Percentiles rank a stretch among this genome's conserved stretches.
phyloP scores from a whole-genome alignment of 1,140 invertebrate genomes.

The Drosophila serrata region DNA sequence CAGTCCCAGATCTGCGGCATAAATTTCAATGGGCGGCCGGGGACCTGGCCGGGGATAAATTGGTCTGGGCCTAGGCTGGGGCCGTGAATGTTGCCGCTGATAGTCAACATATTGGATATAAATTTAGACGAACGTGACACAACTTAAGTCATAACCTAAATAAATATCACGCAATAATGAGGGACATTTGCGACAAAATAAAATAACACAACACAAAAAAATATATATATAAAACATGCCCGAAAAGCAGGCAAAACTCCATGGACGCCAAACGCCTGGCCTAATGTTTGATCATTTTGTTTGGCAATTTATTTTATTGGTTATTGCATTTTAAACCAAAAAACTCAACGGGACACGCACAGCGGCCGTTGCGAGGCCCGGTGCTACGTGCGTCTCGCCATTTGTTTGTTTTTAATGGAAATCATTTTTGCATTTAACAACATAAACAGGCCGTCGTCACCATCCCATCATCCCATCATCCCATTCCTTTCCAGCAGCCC shows the following conservation, averaged over 20 bases:
- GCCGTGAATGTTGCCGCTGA: conserved; percentile 68
- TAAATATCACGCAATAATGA: conserved; percentile 84
- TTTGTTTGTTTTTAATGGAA: conserved; percentile 79
- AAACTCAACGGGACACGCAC: conserved; percentile 53
- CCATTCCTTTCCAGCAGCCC: conserved; percentile 24
- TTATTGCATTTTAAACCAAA: conserved; percentile 82
- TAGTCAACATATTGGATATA: conserved; percentile 82
- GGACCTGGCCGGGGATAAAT: conserved; percentile 28
- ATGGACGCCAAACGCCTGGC: conserved; percentile 28
- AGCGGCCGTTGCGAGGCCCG: conserved; percentile 8
- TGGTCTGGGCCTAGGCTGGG: conserved; percentile 44
- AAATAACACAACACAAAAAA: conserved; percentile 23
- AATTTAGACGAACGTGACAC: conserved; percentile 79
- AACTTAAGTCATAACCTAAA: conserved; percentile 84
- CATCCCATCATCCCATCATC: conserved; percentile 8
- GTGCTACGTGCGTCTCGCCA: conserved; percentile 65
- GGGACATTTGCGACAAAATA: conserved; percentile 79
- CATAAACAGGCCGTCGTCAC: conserved; percentile 71
- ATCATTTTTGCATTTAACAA: conserved; percentile 84
- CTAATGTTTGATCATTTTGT: conserved; percentile 81
- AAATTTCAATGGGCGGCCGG: conserved; percentile 36
- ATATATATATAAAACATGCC: conserved; percentile 41
- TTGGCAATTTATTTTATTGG: conserved; percentile 83
- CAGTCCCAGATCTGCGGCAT: conserved; percentile 70
- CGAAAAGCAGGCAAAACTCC: conserved; percentile 41